Percentiles rank a stretch among this genome's conserved stretches.
phyloP scores from a whole-genome alignment of 2,797 vertebrate species.

The Coccyzus lansbergi region DNA sequence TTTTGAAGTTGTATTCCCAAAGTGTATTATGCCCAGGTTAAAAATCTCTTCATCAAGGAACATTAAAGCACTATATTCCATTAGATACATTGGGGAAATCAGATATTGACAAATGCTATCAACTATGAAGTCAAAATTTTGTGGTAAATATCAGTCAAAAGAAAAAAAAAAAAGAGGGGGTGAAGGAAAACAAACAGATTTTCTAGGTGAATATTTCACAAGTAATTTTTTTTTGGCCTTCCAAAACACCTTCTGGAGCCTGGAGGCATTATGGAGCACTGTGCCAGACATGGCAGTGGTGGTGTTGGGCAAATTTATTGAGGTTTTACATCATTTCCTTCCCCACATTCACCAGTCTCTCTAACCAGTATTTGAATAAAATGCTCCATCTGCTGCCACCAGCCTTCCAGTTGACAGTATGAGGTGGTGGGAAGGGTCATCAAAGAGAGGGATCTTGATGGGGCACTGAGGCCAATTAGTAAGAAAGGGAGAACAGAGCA shows the following conservation, averaged over 20 bases:
- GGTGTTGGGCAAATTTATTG: neutral
- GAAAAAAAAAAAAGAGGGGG: neutral
- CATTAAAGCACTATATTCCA: neutral
- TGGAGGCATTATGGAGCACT: neutral
- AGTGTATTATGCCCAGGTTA: neutral
- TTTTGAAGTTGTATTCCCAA: neutral
- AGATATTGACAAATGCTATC: neutral
- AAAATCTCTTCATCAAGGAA: neutral
- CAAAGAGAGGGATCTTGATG: neutral
- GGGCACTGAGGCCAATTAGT: neutral
- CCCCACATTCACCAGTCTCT: neutral
- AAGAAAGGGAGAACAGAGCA: neutral
- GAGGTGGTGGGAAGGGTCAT: neutral
- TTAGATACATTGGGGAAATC: accelerated
- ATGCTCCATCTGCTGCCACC: neutral
- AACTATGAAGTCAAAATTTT: neutral
- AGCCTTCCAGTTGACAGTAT: accelerated
- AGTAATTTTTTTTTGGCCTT: neutral
- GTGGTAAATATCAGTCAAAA: neutral
- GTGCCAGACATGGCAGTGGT: accelerated
- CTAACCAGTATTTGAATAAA: neutral
- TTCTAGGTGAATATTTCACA: neutral
- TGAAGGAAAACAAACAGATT: neutral
- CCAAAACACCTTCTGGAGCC: neutral
- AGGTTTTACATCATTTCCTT: neutral